These are phyloP conservation scores for Tolypeutes matacus DNA, from an alignment of 2,797 vertebrate species.

Conservation along the genomic window DNA sequence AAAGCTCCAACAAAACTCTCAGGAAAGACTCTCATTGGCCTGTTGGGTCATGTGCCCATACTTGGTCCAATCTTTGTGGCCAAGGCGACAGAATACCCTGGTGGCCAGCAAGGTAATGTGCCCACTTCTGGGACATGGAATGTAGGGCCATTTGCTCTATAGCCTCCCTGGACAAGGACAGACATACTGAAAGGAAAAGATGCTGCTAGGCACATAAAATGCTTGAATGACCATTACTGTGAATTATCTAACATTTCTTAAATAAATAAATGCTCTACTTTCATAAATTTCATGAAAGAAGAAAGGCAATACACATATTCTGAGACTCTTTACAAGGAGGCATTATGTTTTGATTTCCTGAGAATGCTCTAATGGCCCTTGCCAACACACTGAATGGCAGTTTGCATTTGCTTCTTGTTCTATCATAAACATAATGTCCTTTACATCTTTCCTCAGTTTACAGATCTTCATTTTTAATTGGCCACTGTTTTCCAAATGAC, in stretches of 20 bases:
- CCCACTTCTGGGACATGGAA: not conserved
- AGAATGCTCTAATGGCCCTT: conserved; percentile 59
- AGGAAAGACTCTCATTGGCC: not conserved
- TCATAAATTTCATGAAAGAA: not conserved
- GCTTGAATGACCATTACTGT: not conserved
- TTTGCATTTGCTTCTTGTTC: not conserved
- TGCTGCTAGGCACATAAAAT: not conserved
- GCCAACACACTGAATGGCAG: conserved; percentile 42
- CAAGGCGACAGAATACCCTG: not conserved
- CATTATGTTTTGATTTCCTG: conserved; percentile 16
- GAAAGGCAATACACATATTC: not conserved
- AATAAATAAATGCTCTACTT: not conserved
- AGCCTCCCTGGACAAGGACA: not conserved
- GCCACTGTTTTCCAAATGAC: conserved; percentile 7
- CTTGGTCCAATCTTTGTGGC: not conserved
- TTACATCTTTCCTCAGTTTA: conserved; percentile 19
- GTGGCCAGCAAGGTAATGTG: no score
- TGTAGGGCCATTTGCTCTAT: accelerated
- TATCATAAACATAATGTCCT: conserved; percentile 24
- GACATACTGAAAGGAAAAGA: not conserved
- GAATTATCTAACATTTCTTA: conserved; percentile 3
- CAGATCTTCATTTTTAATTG: conserved; percentile 59
- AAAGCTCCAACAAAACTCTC: not conserved
- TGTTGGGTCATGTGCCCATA: not conserved
- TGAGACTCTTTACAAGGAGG: not conserved